These are phyloP conservation scores for Aphelenchoides avenae DNA, from an alignment of 1,140 invertebrate species.

Conservation along the genomic window DNA sequence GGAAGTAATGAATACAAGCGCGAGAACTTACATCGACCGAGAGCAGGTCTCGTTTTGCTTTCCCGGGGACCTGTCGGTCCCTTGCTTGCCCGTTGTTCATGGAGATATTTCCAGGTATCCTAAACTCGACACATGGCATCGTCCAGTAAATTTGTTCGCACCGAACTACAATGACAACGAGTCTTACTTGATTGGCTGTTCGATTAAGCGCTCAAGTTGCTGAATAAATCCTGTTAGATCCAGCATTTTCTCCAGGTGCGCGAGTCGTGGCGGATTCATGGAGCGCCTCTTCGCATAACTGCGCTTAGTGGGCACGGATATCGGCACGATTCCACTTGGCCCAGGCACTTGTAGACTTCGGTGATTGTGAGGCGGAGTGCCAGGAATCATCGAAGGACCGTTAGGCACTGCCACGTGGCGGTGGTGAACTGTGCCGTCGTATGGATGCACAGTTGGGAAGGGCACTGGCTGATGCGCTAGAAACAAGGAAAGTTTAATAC, in stretches of 20 bases:
- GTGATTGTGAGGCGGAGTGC: too few species aligned
- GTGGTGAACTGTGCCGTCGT: too few species aligned
- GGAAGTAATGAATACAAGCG: not conserved
- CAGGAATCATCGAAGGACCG: too few species aligned
- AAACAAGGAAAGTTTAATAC: too few species aligned
- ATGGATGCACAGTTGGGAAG: too few species aligned
- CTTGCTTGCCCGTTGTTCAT: conserved; percentile 12
- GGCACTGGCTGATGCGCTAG: too few species aligned
- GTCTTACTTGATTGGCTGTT: conserved; percentile 47
- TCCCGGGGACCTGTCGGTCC: conserved; percentile 31
- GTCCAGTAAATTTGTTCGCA: not conserved
- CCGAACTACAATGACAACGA: not conserved
- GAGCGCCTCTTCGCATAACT: conserved; percentile 10
- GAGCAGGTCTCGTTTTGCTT: conserved; percentile 39
- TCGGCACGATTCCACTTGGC: too few species aligned
- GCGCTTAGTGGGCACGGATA: too few species aligned
- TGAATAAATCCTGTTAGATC: conserved; percentile 47
- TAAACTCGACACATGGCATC: too few species aligned
- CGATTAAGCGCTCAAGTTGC: conserved; percentile 37
- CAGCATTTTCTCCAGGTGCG: conserved; percentile 23
- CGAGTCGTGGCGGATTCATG: conserved; percentile 5
- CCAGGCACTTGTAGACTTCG: too few species aligned
- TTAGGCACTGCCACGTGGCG: too few species aligned
- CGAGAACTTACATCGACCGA: conserved; percentile 29
- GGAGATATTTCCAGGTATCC: conserved; percentile 42